A percentile compares a stretch with the other conserved stretches of the same genome.
Evolutionary conservation across 2,797 vertebrate genomes (phyloP).

Genomic region (Echeneis naucrates): DNA sequence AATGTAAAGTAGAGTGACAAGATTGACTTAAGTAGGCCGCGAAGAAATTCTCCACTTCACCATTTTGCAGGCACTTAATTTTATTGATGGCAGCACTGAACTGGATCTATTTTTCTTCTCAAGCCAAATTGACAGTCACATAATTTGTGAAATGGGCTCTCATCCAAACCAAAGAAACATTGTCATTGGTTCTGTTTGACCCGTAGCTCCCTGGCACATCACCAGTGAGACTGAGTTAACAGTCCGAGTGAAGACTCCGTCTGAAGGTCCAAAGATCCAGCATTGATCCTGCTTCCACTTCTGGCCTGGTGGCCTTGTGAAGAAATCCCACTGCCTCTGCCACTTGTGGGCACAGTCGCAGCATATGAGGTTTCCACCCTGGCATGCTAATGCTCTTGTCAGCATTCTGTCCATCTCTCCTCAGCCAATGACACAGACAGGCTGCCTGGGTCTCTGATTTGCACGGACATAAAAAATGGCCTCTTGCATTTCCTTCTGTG

Average conservation of each 20-base stretch:
- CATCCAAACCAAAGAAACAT: constrained; percentile 30
- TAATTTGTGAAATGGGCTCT: constrained; percentile 35
- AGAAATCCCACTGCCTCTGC: constrained; percentile 50
- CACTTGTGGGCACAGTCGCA: constrained; percentile 55
- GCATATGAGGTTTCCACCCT: constrained; percentile 60
- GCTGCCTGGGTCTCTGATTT: constrained; percentile 43
- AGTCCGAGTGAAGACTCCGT: constrained; percentile 34
- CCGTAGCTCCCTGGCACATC: constrained; percentile 11
- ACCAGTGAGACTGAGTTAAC: constrained; percentile 43
- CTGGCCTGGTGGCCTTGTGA: constrained; percentile 61
- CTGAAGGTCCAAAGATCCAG: constrained; percentile 40
- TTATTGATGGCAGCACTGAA: constrained; percentile 14
- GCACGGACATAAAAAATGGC: constrained; percentile 48
- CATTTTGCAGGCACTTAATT: neutral
- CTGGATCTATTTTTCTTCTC: constrained; percentile 28
- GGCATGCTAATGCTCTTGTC: constrained; percentile 73
- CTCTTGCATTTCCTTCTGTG: constrained; percentile 43
- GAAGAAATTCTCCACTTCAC: constrained; percentile 30
- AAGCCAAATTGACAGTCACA: constrained; percentile 15
- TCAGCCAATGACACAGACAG: constrained; percentile 61
- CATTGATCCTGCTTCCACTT: constrained; percentile 52
- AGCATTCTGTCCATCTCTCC: constrained; percentile 73
- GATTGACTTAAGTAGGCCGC: constrained; percentile 51
- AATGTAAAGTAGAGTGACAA: constrained; percentile 39
- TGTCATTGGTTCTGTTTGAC: constrained; percentile 23